A percentile compares a stretch with the other conserved stretches of the same genome.
Conservation (phyloP, 2,113 vertebrate genomes). For the Ochotona princeps region DNA sequence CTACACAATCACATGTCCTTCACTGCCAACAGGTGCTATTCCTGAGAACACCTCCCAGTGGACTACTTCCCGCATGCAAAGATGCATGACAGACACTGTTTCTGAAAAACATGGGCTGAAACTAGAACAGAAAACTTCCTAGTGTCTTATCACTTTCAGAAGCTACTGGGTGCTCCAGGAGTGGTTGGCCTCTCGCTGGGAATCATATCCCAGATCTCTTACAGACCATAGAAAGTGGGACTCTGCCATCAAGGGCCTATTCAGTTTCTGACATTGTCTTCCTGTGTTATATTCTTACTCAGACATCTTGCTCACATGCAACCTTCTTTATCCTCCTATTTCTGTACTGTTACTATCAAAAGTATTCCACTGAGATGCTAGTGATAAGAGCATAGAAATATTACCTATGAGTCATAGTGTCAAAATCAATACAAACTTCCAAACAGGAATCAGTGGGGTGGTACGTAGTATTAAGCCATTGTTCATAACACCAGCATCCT, state of each 20-base stretch:
- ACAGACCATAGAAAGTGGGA: not conserved
- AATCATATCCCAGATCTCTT: not conserved
- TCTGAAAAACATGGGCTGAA: not conserved
- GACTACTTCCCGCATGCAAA: not conserved
- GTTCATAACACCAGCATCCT: too few relatives aligned
- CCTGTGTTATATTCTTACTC: not conserved
- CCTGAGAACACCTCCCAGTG: not conserved
- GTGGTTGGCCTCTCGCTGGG: not conserved
- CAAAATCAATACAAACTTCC: conserved; percentile 25
- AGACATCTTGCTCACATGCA: not conserved
- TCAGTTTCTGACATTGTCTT: not conserved
- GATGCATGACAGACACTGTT: not conserved
- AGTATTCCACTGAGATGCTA: not conserved
- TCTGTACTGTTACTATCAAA: not conserved
- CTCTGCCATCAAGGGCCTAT: too few relatives aligned
- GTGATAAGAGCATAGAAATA: conserved; percentile 10
- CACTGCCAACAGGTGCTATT: accelerated
- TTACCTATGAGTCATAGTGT: not conserved
- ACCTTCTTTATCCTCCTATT: not conserved
- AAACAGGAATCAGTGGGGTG: not conserved
- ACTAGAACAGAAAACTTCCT: not conserved
- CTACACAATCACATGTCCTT: not conserved
- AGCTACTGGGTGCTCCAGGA: too few relatives aligned
- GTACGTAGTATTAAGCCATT: too few relatives aligned
- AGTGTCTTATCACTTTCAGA: not conserved